Base-by-base conservation (phyloP, 2,797 vertebrate species). In the Hemibagrus guttatus region DNA sequence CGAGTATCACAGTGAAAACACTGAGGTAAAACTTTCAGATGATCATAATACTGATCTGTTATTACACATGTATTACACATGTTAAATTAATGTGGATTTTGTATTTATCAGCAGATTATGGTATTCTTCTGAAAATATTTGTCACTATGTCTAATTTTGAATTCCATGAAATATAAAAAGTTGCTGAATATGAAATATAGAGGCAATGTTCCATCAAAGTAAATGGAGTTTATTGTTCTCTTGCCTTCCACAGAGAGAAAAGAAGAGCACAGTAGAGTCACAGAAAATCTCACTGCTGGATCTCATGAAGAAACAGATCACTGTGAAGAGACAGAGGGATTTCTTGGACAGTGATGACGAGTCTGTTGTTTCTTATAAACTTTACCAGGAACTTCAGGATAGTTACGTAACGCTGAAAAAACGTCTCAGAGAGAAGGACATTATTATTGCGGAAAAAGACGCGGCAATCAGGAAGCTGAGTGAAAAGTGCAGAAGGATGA, bases 371-470 rank as follows among this genome's bases (percentile, higher is more conserved):
- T 46, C 79, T 2, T 85, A 83, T 46, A 88, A 85, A 74, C 84
- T 88, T 49, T 83, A 88, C 84, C 87, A 85, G 79, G 87, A 88
- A 68, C 87, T 88, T 39, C 87, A 88, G 52, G 84, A 88, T 58
- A 83, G 87, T 58, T 88, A 85, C 7, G 63, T 78, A 63, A 54
- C 69, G 54, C 79, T 85, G 39, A 85, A 83, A 78, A 88, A 83
- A 39, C 84, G 54, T 28, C n/a, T 76, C 7, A 39, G 69, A 69
- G 79, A 88, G 58, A 85, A 85, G 72, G 87, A 88, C 1, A n/a
- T 85, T 35, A 21, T 88, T 14, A 88, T 88, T 35, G 78, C 87
- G 49, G 87, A 82, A 39, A 85, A 85, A 42, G 84, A 88, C 7
- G 61, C 61, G 16, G 23, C 72, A n/a, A 71, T 88, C 16, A 88